Percentiles rank a stretch among this genome's conserved stretches.
Evolutionary conservation across 1,140 invertebrate genomes (phyloP).

Genomic region (Cydia pomonella): DNA sequence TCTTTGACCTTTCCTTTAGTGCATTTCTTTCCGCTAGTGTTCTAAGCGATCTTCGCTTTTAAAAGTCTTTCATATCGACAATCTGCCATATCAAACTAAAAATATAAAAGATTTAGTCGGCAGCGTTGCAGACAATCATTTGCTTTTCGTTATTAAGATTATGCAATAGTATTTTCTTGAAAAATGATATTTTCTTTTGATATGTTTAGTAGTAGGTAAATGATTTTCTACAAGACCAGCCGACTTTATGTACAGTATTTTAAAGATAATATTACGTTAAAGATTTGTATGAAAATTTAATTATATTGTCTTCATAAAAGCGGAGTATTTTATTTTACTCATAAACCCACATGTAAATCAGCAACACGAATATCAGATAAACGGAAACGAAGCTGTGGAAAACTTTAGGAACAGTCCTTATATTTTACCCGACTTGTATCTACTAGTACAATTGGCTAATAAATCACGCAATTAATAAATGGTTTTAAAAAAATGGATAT

Average conservation of each 20-base stretch:
- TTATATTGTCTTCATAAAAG: constrained; percentile 80
- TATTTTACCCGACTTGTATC: too few species aligned
- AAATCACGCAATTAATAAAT: too few species aligned
- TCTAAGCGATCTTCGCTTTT: constrained; percentile 70
- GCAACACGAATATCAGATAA: too few species aligned
- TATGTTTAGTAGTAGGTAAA: constrained; percentile 48
- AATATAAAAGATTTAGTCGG: constrained; percentile 68
- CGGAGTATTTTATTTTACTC: constrained; percentile 55
- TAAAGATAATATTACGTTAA: constrained; percentile 79
- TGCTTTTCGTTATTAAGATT: constrained; percentile 44
- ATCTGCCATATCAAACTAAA: constrained; percentile 80
- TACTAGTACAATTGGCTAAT: too few species aligned
- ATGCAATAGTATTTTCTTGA: constrained; percentile 35
- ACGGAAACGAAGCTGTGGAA: too few species aligned
- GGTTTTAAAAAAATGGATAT: too few species aligned
- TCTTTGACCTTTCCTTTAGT: too few species aligned
- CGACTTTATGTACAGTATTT: constrained; percentile 77
- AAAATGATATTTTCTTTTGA: constrained; percentile 39
- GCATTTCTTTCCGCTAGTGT: constrained; percentile 73
- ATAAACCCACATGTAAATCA: neutral
- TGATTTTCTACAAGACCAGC: constrained; percentile 65
- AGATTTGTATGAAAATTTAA: constrained; percentile 81
- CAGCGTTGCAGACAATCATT: constrained; percentile 66
- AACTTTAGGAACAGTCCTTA: too few species aligned
- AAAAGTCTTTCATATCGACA: constrained; percentile 78